phyloP scores from a whole-genome alignment of 2,797 vertebrate species.

The Enteromius treurensis region DNA sequence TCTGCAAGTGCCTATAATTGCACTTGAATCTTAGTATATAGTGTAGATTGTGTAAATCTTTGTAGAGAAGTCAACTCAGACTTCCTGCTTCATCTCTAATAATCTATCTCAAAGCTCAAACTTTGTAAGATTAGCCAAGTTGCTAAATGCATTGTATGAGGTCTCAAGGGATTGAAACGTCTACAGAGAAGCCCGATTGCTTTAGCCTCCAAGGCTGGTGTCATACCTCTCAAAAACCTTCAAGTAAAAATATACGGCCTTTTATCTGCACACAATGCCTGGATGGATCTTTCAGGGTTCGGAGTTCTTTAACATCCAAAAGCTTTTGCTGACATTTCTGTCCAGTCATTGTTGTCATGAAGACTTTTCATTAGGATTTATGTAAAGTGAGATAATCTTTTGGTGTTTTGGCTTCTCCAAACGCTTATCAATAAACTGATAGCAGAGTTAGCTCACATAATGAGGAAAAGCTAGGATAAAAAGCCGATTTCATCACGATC shows the following conservation, averaged over 20 bases:
- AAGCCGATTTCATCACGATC: conserved; percentile 64
- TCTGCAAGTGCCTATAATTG: background rate
- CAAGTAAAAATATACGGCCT: background rate
- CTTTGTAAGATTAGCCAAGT: conserved; percentile 36
- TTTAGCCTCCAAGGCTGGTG: conserved; percentile 23
- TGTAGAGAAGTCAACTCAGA: background rate
- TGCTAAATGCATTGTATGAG: conserved; percentile 37
- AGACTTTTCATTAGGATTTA: conserved; percentile 44
- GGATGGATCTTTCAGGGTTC: conserved; percentile 12
- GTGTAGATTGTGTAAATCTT: background rate
- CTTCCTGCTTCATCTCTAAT: background rate
- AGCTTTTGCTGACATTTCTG: conserved; percentile 21
- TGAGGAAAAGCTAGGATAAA: conserved; percentile 51
- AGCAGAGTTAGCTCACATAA: conserved; percentile 54
- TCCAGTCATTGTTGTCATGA: conserved; percentile 31
- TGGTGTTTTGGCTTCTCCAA: conserved; percentile 42
- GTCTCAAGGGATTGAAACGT: conserved; percentile 31
- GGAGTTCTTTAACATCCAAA: background rate
- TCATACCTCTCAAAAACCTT: conserved; percentile 39
- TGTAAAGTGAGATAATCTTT: conserved; percentile 60
- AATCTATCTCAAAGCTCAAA: conserved; percentile 6
- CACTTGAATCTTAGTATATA: background rate
- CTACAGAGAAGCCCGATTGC: conserved; percentile 33
- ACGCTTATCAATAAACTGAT: conserved; percentile 60
- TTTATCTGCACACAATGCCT: conserved; percentile 24